phyloP scores from a whole-genome alignment of 2,888 invertebrate species.

The Adineta ricciae region DNA sequence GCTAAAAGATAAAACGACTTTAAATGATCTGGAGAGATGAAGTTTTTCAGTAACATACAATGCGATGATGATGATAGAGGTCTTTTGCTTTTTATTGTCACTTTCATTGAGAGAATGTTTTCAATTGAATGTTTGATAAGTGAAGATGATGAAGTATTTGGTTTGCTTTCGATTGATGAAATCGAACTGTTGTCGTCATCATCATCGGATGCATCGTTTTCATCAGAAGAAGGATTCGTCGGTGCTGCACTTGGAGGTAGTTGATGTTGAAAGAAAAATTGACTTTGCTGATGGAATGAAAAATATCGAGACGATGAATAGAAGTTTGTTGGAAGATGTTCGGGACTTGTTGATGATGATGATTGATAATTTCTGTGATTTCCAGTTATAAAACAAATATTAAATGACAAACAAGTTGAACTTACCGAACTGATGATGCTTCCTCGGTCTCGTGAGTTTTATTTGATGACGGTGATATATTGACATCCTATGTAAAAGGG shows the following conservation, averaged over 20 bases:
- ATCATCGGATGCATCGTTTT: background rate
- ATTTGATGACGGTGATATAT: background rate
- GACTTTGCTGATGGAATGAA: background rate
- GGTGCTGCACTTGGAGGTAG: background rate
- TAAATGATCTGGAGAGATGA: background rate
- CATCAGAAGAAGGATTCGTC: background rate
- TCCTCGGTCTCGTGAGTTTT: background rate
- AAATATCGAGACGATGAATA: background rate
- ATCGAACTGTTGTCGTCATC: background rate
- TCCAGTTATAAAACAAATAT: too few relatives aligned
- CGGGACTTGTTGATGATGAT: background rate
- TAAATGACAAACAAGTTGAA: background rate
- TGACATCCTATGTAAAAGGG: background rate
- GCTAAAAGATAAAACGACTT: background rate
- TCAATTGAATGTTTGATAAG: background rate
- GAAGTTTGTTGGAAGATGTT: background rate
- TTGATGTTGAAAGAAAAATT: background rate
- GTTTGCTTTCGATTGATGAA: background rate
- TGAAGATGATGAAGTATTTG: background rate
- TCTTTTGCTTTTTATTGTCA: background rate
- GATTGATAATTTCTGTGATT: background rate
- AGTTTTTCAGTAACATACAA: background rate
- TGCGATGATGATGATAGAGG: background rate
- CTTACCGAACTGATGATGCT: background rate
- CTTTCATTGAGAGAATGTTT: background rate